Evolutionary conservation across 2,113 vertebrate species (phyloP).

Genomic region (Lepisosteus oculatus): DNA sequence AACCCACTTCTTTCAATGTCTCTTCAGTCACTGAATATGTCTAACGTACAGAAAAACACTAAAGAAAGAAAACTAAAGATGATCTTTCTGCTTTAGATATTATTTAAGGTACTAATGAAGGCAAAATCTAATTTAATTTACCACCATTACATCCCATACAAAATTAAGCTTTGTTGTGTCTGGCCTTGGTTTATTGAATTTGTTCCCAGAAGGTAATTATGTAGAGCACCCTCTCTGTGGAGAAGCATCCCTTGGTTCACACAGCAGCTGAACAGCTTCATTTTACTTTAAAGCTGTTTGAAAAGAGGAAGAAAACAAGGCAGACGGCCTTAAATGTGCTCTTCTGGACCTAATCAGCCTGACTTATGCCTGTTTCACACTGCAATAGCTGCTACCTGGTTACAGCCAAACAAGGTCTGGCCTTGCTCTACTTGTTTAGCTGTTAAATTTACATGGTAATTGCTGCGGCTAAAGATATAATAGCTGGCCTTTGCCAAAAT

Average conservation of each 20-base stretch:
- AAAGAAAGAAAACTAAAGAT: not conserved
- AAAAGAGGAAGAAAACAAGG: constrained; percentile 51
- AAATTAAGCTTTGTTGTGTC: constrained; percentile 37
- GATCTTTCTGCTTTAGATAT: not conserved
- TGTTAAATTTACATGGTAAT: constrained; percentile 75
- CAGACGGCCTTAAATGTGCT: constrained; percentile 46
- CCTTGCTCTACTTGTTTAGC: constrained; percentile 53
- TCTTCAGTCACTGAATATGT: too few species aligned
- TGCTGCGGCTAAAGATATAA: constrained; percentile 54
- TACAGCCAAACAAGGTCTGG: constrained; percentile 48
- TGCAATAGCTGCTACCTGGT: constrained; percentile 45
- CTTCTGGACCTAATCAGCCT: constrained; percentile 41
- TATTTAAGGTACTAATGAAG: constrained; percentile 3
- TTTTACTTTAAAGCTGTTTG: constrained; percentile 57
- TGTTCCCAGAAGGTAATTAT: constrained; percentile 58
- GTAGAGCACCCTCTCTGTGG: constrained; percentile 42
- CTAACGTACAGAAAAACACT: too few species aligned
- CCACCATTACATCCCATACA: constrained; percentile 50
- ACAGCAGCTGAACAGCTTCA: constrained; percentile 58
- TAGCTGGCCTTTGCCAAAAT: constrained; percentile 62
- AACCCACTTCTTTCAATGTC: too few species aligned
- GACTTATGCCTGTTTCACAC: constrained; percentile 55
- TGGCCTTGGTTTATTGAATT: constrained; percentile 57
- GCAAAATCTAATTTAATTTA: constrained; percentile 52
- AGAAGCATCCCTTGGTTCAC: constrained; percentile 69